A percentile compares a stretch with the other conserved stretches of the same genome.
Evolutionary conservation across 2,113 vertebrate genomes (phyloP).

Genomic region (Cinclus mexicanus): DNA sequence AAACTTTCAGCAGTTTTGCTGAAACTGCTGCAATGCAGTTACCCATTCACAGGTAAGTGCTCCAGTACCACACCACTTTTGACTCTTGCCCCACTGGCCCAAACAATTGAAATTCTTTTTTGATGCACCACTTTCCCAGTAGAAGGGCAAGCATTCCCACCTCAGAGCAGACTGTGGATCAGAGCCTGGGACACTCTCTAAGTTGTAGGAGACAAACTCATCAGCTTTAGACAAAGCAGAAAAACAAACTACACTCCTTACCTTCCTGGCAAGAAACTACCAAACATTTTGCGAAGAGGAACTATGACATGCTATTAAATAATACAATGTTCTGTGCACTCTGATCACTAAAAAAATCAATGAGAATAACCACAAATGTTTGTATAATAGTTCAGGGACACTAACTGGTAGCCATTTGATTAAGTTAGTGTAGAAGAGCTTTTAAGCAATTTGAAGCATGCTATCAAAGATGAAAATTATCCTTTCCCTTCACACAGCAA

Average conservation of each 20-base stretch:
- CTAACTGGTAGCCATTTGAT: background rate
- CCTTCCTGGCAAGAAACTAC: background rate
- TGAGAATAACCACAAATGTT: background rate
- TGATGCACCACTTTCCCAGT: background rate
- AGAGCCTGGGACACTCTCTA: background rate
- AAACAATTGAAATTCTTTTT: constrained; percentile 5
- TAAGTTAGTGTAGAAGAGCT: background rate
- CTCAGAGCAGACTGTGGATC: background rate
- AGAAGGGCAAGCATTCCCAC: background rate
- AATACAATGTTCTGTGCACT: background rate
- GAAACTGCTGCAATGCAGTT: background rate
- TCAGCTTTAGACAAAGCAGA: background rate
- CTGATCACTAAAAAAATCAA: background rate
- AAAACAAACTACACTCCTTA: background rate
- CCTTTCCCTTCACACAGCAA: background rate
- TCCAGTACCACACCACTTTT: background rate
- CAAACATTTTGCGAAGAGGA: background rate
- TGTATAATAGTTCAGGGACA: background rate
- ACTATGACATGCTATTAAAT: background rate
- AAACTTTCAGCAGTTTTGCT: background rate
- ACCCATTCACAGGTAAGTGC: background rate
- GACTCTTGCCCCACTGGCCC: background rate
- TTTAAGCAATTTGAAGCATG: background rate
- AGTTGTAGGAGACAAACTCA: background rate
- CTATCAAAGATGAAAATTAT: background rate